Conservation (phyloP, 2,888 invertebrate species). For the Dorcus parallelipipedus region DNA sequence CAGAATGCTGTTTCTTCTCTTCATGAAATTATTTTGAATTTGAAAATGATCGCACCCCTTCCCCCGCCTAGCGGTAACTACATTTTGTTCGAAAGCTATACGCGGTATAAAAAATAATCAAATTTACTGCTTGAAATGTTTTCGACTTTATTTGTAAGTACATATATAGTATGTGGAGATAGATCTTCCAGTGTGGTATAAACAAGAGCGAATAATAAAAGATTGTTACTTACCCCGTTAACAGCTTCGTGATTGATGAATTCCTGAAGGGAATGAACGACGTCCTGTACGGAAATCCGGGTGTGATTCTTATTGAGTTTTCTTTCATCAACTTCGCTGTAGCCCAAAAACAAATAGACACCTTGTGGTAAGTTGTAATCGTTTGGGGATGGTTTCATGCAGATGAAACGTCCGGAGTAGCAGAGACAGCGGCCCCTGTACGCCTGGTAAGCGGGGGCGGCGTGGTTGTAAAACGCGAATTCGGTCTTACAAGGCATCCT, state of each 20-base stretch:
- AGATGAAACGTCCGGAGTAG: conserved; percentile 88
- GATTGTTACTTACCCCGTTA: conserved; percentile 58
- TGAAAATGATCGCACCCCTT: too few species aligned
- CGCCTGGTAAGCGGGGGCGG: conserved; percentile 86
- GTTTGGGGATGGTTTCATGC: conserved; percentile 79
- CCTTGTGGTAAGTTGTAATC: conserved; percentile 79
- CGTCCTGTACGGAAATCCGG: conserved; percentile 79
- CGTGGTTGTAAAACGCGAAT: conserved; percentile 86
- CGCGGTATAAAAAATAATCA: too few species aligned
- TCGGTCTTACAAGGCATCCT: conserved; percentile 84
- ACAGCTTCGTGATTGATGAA: conserved; percentile 70
- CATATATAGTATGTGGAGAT: too few species aligned
- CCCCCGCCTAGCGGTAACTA: too few species aligned
- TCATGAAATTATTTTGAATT: too few species aligned
- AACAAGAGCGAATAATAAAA: too few species aligned
- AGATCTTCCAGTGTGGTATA: too few species aligned
- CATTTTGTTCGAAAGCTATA: too few species aligned
- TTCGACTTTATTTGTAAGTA: too few species aligned
- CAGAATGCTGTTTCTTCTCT: too few species aligned
- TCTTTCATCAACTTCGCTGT: conserved; percentile 85
- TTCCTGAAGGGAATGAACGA: conserved; percentile 76
- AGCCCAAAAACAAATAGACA: conserved; percentile 83
- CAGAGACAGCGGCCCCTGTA: conserved; percentile 86
- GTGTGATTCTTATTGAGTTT: conserved; percentile 74
- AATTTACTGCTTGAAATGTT: too few species aligned